Percentiles rank a stretch among this genome's conserved stretches.
phyloP scores from a whole-genome alignment of 2,113 vertebrate genomes.

The Mellivora capensis region DNA sequence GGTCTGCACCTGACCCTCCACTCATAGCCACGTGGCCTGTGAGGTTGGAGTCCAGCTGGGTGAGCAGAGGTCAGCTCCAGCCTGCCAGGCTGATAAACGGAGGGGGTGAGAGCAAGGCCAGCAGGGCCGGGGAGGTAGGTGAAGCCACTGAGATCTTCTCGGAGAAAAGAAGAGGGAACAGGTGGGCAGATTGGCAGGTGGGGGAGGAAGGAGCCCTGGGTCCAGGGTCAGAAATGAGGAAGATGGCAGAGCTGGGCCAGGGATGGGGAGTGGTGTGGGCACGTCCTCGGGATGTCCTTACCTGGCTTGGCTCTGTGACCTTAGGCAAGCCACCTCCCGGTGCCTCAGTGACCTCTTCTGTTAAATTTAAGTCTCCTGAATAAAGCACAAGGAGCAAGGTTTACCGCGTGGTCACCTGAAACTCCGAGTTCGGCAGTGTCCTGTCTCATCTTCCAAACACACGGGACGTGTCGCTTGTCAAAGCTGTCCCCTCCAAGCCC shows the following conservation, averaged over 20 bases:
- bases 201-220: background rate
- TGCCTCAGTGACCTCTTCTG: background rate
- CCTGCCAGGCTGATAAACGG: background rate
- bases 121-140: background rate
- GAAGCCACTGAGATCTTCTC: background rate
- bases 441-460: background rate
- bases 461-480: background rate
- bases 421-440: rapidly evolving
- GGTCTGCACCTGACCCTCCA: background rate
- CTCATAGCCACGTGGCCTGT: background rate
- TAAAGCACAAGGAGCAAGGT: background rate
- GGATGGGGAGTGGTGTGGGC: background rate
- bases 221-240: background rate
- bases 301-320: background rate
- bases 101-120: background rate
- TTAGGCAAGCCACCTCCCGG: background rate
- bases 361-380: background rate
- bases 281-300: background rate
- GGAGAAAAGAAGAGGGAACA: too few relatives aligned
- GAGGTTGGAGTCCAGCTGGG: too few relatives aligned
- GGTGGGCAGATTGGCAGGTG: too few relatives aligned
- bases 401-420: background rate
- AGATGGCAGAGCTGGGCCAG: background rate
- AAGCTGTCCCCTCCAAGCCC: background rate
- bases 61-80: background rate